These are phyloP conservation scores for Dioctria rufipes DNA, from an alignment of 2,888 invertebrate species.

Conservation along the genomic window DNA sequence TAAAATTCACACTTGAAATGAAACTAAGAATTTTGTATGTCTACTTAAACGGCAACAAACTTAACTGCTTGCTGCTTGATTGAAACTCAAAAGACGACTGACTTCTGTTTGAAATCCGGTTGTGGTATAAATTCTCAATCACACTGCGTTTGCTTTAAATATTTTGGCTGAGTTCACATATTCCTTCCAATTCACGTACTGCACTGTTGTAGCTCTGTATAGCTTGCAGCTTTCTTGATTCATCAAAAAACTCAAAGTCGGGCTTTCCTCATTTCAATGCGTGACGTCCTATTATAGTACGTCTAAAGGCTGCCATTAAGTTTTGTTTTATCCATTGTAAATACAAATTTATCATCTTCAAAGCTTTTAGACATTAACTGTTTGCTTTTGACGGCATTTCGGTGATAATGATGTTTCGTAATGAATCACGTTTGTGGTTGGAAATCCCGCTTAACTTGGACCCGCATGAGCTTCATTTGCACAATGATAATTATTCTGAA, in stretches of 20 bases:
- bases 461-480: neutral
- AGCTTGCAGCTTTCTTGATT: neutral
- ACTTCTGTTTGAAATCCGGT: constrained; percentile 4
- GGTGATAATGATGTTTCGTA: neutral
- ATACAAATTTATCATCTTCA: neutral
- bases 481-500: neutral
- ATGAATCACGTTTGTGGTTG: constrained; percentile 34
- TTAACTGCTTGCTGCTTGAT: neutral
- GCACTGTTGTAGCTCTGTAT: neutral
- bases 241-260: neutral
- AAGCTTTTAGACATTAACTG: neutral
- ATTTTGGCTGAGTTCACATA: no score
- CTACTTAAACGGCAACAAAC: neutral
- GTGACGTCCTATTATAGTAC: neutral
- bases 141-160: no score
- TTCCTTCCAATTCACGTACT: no score
- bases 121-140: constrained; percentile 7
- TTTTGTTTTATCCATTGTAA: neutral
- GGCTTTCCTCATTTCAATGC: neutral
- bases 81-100: constrained; percentile 20
- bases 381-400: no score
- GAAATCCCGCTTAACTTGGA: constrained; percentile 14
- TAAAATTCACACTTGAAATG: neutral
- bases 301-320: neutral
- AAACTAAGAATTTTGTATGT: neutral